phyloP scores from a whole-genome alignment of 2,113 vertebrate species.

The Cnemophilus loriae region DNA sequence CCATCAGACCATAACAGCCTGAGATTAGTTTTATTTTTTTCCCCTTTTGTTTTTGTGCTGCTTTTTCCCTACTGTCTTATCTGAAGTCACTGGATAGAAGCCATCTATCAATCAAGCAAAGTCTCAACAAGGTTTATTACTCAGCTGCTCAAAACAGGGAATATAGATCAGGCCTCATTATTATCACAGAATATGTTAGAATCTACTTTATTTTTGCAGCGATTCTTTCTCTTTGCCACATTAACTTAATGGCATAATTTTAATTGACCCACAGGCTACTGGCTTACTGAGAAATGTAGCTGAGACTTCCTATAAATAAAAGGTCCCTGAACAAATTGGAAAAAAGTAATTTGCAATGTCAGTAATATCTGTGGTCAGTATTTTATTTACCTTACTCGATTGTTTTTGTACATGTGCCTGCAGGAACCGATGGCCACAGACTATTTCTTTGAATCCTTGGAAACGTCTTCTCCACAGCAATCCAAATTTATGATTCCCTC shows the following conservation, averaged over 20 bases:
- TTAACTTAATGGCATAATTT: conserved; percentile 9
- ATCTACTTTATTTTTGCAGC: background rate
- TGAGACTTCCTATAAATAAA: background rate
- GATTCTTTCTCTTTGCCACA: background rate
- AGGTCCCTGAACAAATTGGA: background rate
- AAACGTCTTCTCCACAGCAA: background rate
- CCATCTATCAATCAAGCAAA: conserved; percentile 60
- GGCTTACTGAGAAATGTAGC: conserved; percentile 4
- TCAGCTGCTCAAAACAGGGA: conserved; percentile 35
- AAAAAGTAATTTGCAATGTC: background rate
- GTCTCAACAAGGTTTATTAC: conserved; percentile 49
- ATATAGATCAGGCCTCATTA: conserved; percentile 32
- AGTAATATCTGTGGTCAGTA: background rate
- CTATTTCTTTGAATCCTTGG: background rate
- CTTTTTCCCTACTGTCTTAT: conserved; percentile 50
- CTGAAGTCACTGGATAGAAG: conserved; percentile 50
- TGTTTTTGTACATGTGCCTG: background rate
- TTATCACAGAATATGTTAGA: background rate
- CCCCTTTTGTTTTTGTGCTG: background rate
- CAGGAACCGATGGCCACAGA: background rate
- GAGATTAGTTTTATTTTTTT: conserved; percentile 31
- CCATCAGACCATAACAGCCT: conserved; percentile 53
- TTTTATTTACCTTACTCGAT: conserved; percentile 2
- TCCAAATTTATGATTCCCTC: background rate
- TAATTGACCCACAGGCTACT: background rate